These are phyloP conservation scores for Papilio gigon DNA, from an alignment of 2,888 invertebrate species.

Conservation along the genomic window DNA sequence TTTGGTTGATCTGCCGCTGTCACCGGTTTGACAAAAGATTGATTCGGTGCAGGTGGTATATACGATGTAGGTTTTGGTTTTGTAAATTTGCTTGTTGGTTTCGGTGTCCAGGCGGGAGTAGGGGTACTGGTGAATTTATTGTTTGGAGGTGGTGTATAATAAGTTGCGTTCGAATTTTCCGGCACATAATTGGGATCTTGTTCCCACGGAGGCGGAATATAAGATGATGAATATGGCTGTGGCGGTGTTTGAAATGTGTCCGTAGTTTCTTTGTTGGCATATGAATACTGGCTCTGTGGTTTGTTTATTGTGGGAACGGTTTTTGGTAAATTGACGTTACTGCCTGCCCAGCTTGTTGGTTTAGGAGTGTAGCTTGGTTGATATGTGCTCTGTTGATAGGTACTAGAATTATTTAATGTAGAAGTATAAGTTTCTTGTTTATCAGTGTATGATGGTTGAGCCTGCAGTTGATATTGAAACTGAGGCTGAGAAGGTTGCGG, in stretches of 20 bases:
- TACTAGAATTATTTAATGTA: slow-evolving; percentile 48
- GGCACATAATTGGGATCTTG: slow-evolving; percentile 68
- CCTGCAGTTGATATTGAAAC: slow-evolving; percentile 48
- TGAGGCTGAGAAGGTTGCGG: slow-evolving; percentile 45
- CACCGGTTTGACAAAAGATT: slow-evolving; percentile 72
- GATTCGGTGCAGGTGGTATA: slow-evolving; percentile 77
- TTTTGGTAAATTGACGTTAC: slow-evolving; percentile 50
- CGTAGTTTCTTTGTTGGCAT: slow-evolving; percentile 56
- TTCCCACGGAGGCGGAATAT: slow-evolving; percentile 79
- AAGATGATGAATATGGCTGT: slow-evolving; percentile 69
- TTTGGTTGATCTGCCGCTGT: slow-evolving; percentile 59
- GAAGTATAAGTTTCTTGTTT: slow-evolving; percentile 57
- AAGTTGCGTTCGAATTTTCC: slow-evolving; percentile 61
- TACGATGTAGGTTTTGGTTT: slow-evolving; percentile 71
- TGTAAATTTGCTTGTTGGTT: slow-evolving; percentile 60
- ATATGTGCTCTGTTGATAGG: slow-evolving; percentile 54
- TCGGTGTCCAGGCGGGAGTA: slow-evolving; percentile 63
- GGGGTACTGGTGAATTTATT: slow-evolving; percentile 53
- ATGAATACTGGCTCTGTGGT: slow-evolving; percentile 63
- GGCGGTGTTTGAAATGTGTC: slow-evolving; percentile 65
- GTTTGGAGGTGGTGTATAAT: slow-evolving; percentile 62
- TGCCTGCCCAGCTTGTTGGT: slow-evolving; percentile 62
- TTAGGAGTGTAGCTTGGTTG: slow-evolving; percentile 63
- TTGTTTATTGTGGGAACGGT: slow-evolving; percentile 49
- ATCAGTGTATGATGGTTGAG: slow-evolving; percentile 60